These are phyloP conservation scores for Eueremaeus valkanovi DNA, from an alignment of 2,888 invertebrate genomes.

Conservation along the genomic window DNA sequence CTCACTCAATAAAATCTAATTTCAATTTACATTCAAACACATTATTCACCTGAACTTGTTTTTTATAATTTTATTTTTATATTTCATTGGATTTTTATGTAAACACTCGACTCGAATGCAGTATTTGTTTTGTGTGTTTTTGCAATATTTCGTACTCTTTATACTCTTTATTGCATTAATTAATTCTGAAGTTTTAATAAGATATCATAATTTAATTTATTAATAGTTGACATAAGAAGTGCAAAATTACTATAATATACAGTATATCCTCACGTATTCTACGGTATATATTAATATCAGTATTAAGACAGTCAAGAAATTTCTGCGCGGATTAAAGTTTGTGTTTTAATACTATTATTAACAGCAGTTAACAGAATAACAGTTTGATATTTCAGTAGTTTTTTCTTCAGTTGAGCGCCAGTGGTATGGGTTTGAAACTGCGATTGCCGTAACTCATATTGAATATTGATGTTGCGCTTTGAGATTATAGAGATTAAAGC, in stretches of 20 bases:
- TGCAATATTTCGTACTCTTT: too few species aligned
- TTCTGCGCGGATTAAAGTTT: too few species aligned
- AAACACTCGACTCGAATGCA: not conserved
- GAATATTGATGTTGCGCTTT: slow-evolving; percentile 32
- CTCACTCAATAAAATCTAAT: not conserved
- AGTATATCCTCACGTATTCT: too few species aligned
- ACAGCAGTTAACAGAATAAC: not conserved
- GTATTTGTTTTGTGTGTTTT: too few species aligned
- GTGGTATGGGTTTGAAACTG: not conserved
- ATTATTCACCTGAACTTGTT: not conserved
- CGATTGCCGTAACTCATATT: not conserved
- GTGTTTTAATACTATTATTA: too few species aligned
- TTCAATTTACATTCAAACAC: not conserved
- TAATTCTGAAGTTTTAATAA: not conserved
- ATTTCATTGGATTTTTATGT: not conserved
- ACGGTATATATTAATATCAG: too few species aligned
- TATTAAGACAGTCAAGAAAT: too few species aligned
- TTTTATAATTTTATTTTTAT: not conserved
- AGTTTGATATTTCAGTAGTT: not conserved
- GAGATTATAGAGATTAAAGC: slow-evolving; percentile 32
- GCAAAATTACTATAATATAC: too few species aligned
- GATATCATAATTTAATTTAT: not conserved
- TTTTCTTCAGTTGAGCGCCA: not conserved
- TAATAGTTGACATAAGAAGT: not conserved
- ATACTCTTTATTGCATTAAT: not conserved